Evolutionary conservation across 1,140 invertebrate species (phyloP).

Genomic region (Manduca sexta): DNA sequence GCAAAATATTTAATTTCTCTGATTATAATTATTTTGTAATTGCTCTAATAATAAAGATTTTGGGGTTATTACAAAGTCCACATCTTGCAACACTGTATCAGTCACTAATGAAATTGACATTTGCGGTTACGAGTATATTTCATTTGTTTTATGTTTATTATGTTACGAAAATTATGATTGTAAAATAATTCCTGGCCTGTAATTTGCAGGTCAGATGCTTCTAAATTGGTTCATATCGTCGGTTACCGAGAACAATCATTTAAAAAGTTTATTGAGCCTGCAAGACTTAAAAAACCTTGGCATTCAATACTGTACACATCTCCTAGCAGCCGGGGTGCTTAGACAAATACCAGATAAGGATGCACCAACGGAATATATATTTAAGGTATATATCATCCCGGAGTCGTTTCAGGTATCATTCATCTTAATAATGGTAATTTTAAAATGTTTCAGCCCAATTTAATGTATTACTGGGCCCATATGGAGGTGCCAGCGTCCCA

Average conservation of each 20-base stretch:
- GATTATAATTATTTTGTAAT: too few relatives aligned
- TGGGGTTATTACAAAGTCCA: too few relatives aligned
- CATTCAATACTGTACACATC: conserved; percentile 88
- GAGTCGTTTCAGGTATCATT: too few relatives aligned
- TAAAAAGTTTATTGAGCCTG: conserved; percentile 76
- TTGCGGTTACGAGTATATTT: background rate
- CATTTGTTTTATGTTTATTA: background rate
- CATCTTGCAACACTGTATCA: too few relatives aligned
- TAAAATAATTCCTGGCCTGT: conserved; percentile 6
- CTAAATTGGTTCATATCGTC: conserved; percentile 90
- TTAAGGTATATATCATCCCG: conserved; percentile 78
- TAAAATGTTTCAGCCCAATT: conserved; percentile 79
- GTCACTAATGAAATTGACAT: background rate
- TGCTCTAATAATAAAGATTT: too few relatives aligned
- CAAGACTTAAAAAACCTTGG: conserved; percentile 84
- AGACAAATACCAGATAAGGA: conserved; percentile 83
- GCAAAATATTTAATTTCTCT: too few relatives aligned
- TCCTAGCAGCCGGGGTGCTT: conserved; percentile 91
- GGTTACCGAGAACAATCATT: conserved; percentile 80
- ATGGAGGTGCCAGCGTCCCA: conserved; percentile 79
- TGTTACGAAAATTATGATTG: background rate
- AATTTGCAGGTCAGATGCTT: conserved; percentile 87
- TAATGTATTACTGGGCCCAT: conserved; percentile 92
- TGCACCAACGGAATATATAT: conserved; percentile 77
- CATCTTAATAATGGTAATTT: conserved; percentile 3